phyloP scores from a whole-genome alignment of 2,113 vertebrate genomes.

The Condylura cristata region DNA sequence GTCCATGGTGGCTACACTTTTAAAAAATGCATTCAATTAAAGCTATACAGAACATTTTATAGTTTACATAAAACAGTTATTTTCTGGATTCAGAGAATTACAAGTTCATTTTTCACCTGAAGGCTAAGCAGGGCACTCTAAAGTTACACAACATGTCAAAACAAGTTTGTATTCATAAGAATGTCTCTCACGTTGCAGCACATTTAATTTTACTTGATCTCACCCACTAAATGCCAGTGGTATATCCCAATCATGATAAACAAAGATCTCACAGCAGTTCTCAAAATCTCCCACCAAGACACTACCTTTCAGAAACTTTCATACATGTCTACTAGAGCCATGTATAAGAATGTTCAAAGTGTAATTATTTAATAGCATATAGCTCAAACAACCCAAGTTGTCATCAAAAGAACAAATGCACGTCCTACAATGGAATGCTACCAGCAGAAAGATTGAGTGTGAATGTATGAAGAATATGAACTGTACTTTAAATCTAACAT shows the following conservation, averaged over 20 bases:
- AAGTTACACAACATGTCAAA: not conserved
- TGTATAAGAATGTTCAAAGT: not conserved
- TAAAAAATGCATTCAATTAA: not conserved
- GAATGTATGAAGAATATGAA: not conserved
- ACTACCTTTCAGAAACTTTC: not conserved
- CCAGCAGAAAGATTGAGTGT: not conserved
- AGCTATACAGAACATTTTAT: not conserved
- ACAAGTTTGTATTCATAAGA: not conserved
- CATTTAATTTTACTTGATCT: not conserved
- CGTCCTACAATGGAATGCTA: not conserved
- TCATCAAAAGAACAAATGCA: not conserved
- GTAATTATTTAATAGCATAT: not conserved
- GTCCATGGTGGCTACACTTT: not conserved
- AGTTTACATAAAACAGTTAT: not conserved
- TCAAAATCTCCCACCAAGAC: not conserved
- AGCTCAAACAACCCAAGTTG: not conserved
- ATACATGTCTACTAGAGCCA: not conserved
- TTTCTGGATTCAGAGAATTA: not conserved
- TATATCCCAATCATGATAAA: not conserved
- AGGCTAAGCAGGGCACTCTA: not conserved
- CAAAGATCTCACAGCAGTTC: not conserved
- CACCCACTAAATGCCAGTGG: not conserved
- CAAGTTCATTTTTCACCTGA: not conserved
- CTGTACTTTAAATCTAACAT: not conserved
- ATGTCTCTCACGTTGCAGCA: accelerated